Conservation (phyloP, 1,140 invertebrate species). For the Pseudomyrmex concolor region DNA sequence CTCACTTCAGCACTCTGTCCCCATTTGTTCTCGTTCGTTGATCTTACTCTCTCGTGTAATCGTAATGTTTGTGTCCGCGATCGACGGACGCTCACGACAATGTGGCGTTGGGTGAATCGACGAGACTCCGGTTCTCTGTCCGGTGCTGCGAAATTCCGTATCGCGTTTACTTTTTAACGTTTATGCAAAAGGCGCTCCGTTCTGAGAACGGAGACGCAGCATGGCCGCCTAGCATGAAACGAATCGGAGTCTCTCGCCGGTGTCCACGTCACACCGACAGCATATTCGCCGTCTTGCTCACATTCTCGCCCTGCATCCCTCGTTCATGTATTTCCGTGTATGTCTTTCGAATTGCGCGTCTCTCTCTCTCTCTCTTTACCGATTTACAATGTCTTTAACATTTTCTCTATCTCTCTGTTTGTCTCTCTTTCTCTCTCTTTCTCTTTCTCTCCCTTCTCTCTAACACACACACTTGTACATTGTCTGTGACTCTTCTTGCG, state of each 20-base stretch:
- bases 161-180: slow-evolving; percentile 58
- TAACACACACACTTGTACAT: neutral
- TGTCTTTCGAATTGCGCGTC: neutral
- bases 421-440: slow-evolving; percentile 25
- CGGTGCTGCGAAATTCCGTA: neutral
- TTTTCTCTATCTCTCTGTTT: neutral
- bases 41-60: neutral
- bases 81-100: slow-evolving; percentile 2
- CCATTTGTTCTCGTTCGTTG: slow-evolving; percentile 30
- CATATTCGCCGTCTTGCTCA: slow-evolving; percentile 23
- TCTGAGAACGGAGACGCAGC: slow-evolving; percentile 72
- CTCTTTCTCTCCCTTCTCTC: slow-evolving; percentile 24
- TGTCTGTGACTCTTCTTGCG: neutral
- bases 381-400: neutral
- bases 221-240: slow-evolving; percentile 71
- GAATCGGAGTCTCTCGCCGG: slow-evolving; percentile 64
- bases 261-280: slow-evolving; percentile 56
- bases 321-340: neutral
- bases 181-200: slow-evolving; percentile 60
- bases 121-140: neutral
- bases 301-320: slow-evolving; percentile 10
- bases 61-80: slow-evolving; percentile 15
- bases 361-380: slow-evolving; percentile 22
- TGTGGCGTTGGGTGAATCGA: slow-evolving; percentile 52
- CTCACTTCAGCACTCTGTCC: neutral